These are phyloP conservation scores for Bradynema listronoti DNA, from an alignment of 1,140 invertebrate species.

Conservation along the genomic window DNA sequence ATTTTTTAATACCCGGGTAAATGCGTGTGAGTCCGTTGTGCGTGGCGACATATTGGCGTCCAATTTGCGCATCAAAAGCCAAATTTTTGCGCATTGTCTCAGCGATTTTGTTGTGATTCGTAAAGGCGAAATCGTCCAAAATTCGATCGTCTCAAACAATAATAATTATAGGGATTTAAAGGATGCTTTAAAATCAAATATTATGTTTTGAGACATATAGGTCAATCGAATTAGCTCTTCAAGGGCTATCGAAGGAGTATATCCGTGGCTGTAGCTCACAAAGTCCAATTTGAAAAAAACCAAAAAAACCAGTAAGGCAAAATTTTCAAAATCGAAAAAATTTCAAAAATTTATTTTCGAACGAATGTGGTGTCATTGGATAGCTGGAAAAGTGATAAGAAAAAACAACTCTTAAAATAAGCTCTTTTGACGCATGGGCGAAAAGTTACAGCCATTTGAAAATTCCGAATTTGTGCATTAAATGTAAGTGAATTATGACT, in stretches of 20 bases:
- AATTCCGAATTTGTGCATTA: no score
- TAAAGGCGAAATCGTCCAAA: constrained; percentile 40
- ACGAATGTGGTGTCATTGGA: no score
- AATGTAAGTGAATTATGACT: no score
- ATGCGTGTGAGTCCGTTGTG: constrained; percentile 41
- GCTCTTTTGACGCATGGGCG: no score
- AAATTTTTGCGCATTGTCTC: constrained; percentile 27
- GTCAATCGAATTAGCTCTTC: not conserved
- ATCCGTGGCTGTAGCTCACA: no score
- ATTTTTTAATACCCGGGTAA: constrained; percentile 29
- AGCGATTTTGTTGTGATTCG: constrained; percentile 22
- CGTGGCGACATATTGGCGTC: constrained; percentile 43
- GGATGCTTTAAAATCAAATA: not conserved
- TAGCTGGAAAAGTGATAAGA: no score
- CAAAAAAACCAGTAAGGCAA: not conserved
- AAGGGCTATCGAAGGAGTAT: not conserved
- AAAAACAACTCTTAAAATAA: no score
- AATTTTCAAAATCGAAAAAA: no score
- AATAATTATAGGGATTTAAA: not conserved
- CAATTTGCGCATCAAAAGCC: constrained; percentile 15
- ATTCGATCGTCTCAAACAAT: constrained; percentile 21
- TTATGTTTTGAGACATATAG: not conserved
- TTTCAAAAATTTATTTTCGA: no score
- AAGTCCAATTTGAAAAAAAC: not conserved
- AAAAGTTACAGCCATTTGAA: no score